Conservation (phyloP, 53 echinoderm and acorn worm species). For the Echinarachnius parma region DNA sequence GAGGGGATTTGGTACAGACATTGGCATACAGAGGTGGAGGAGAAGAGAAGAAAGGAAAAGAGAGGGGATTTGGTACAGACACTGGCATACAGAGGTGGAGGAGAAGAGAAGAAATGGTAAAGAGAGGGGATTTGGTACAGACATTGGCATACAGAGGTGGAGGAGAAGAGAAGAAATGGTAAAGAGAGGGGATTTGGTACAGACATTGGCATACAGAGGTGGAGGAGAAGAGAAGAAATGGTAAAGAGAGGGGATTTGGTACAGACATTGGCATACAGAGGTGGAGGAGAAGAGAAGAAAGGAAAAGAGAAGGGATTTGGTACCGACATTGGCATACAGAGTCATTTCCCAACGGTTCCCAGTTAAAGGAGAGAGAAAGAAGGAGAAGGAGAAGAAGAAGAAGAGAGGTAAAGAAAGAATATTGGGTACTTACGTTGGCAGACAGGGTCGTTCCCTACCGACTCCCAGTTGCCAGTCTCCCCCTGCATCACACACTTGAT, state of each 20-base stretch:
- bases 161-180: background rate
- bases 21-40: too few species aligned
- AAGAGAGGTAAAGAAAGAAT: background rate
- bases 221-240: background rate
- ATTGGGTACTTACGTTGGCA: constrained; percentile 22
- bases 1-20: too few species aligned
- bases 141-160: background rate
- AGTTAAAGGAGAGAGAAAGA: background rate
- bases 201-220: too few species aligned
- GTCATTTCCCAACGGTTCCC: too few species aligned
- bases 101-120: too few species aligned
- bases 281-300: background rate
- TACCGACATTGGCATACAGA: too few species aligned
- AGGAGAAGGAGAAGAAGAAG: background rate
- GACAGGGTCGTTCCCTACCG: constrained; percentile 12
- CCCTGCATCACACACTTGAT: constrained; percentile 17
- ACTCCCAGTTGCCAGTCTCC: constrained; percentile 8
- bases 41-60: too few species aligned
- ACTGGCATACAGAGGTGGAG: too few species aligned
- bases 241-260: background rate
- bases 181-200: too few species aligned
- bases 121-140: too few species aligned
- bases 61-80: too few species aligned
- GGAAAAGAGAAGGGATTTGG: background rate
- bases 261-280: background rate